Evolutionary conservation across 2,797 vertebrate genomes (phyloP), one percentile per base, ranked within the genome.

Genomic region (Zenarchopterus dispar): DNA sequence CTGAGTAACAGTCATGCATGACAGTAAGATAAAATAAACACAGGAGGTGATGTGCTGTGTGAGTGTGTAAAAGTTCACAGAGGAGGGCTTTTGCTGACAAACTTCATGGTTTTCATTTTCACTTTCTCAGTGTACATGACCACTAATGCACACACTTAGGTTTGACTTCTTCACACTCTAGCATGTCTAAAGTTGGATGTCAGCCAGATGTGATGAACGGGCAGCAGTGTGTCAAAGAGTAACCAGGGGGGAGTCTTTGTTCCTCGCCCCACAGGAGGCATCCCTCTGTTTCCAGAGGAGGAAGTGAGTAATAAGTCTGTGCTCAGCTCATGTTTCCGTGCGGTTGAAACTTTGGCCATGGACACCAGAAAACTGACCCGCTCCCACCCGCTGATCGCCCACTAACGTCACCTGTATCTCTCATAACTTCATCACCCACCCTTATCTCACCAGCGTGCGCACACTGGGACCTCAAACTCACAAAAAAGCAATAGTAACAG

Each of bases 291-390:
- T 89, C 91, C 85, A 89, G 78, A 61, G 71, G 17, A 90, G 93
- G 92, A 94, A 93, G 78, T 93, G 91, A 93, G 79, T 93, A 90
- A 91, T 8, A 11, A 78, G 72, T 75, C 71, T 73, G 84, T 76
- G 80, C 73, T 19, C 59, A 84, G 84, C 85, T 90, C 78, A 83
- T 75, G 81, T 91, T 93, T 93, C 92, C 89, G 73, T 74, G 71
- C 56, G 56, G 67, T 65, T 71, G 82, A 56, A 83, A 83, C 72
- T 88, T 80, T 81, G 77, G 62, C 86, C 82, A 42, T 6, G 57
- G 81, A 76, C 72, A 67, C 67, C 44, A 41, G 66, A 19, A 36
- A 64, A 65, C 56, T 50, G 78, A 58, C 80, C 63, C n/a, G 68
- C 64, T 76, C 76, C 64, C 66, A 70, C 58, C 11, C 8, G 47